These are phyloP conservation scores for Ctenosaura bakeri DNA, from an alignment of 2,797 vertebrate genomes.

Conservation along the genomic window DNA sequence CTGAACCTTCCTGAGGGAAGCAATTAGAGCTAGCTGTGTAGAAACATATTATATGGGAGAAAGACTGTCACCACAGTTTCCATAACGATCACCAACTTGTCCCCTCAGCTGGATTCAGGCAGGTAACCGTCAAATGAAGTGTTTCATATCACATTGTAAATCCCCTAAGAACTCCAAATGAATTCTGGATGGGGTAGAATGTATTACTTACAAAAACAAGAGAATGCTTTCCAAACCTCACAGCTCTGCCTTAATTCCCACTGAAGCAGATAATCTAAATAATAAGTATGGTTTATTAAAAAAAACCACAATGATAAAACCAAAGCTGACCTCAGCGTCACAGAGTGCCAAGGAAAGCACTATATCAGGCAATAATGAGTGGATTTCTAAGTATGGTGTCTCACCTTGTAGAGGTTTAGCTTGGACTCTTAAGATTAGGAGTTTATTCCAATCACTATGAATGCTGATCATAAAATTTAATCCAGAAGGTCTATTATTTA, in stretches of 20 bases:
- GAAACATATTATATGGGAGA: neutral
- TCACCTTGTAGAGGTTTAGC: neutral
- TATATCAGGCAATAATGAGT: neutral
- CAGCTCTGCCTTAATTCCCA: accelerated
- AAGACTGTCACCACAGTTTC: conserved; percentile 19
- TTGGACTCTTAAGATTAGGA: neutral
- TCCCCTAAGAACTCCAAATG: conserved; percentile 49
- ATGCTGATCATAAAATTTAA: neutral
- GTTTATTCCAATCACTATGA: neutral
- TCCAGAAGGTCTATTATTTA: conserved; percentile 8
- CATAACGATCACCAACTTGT: conserved; percentile 34
- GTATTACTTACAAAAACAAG: conserved; percentile 49
- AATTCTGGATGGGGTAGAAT: conserved; percentile 55
- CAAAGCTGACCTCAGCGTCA: conserved; percentile 29
- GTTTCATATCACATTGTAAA: conserved; percentile 75
- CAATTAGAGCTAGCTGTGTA: conserved; percentile 14
- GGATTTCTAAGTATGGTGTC: conserved; percentile 9
- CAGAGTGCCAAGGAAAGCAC: neutral
- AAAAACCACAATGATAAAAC: neutral
- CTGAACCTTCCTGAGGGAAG: neutral
- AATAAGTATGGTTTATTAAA: neutral
- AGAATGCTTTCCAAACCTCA: conserved; percentile 39
- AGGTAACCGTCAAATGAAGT: conserved; percentile 56
- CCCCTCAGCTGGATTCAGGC: conserved; percentile 16
- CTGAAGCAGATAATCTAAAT: conserved; percentile 13